These are phyloP conservation scores for Thomomys bottae DNA, from an alignment of 2,113 vertebrate species.

Conservation along the genomic window DNA sequence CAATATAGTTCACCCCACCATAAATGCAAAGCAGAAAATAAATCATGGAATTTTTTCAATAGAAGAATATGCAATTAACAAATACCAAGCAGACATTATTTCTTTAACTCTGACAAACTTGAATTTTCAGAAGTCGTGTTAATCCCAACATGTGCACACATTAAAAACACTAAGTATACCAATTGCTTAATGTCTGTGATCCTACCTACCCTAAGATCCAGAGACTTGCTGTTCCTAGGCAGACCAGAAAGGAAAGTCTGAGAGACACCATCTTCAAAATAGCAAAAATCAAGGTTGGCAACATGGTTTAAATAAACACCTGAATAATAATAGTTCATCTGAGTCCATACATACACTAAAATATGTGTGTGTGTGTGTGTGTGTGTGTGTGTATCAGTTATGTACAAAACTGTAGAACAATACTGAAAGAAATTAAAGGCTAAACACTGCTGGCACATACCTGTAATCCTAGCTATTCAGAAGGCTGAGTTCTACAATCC, in stretches of 20 bases:
- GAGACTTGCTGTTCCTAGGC: no score
- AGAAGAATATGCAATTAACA: not conserved
- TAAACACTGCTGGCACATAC: not conserved
- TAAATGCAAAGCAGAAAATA: slow-evolving; percentile 15
- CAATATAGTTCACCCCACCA: not conserved
- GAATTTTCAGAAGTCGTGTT: not conserved
- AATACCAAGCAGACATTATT: not conserved
- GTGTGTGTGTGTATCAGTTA: no score
- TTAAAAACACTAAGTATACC: not conserved
- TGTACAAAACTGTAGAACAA: not conserved
- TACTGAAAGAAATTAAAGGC: not conserved
- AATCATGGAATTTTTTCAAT: not conserved
- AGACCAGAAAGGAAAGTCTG: no score
- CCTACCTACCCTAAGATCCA: no score
- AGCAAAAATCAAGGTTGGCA: not conserved
- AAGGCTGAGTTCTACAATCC: not conserved
- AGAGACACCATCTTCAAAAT: not conserved
- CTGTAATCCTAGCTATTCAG: no score
- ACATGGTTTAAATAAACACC: no score
- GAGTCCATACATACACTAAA: not conserved
- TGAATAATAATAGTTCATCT: no score
- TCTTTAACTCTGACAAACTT: not conserved
- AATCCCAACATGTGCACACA: not conserved
- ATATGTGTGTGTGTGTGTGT: not conserved
- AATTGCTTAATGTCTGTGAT: no score